Conservation (phyloP, 2,797 vertebrate species). For the Oryzias sinensis region DNA sequence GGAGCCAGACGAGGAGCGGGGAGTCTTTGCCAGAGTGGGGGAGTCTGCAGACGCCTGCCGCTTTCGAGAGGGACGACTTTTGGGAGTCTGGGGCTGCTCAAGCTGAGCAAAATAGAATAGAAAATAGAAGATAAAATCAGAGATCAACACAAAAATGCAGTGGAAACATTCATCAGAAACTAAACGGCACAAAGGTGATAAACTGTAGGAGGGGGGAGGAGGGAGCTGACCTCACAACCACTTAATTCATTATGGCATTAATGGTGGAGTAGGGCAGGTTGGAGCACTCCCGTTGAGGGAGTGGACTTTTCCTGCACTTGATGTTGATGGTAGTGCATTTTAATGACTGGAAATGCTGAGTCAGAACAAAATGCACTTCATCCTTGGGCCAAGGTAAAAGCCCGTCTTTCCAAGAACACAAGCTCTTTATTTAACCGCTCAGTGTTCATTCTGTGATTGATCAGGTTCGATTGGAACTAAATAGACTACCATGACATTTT, state of each 20-base stretch:
- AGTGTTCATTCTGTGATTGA: constrained; percentile 7
- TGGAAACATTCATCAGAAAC: background rate
- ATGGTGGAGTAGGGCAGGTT: constrained; percentile 14
- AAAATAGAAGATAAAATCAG: background rate
- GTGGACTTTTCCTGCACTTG: constrained; percentile 9
- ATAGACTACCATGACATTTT: background rate
- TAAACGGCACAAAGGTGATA: background rate
- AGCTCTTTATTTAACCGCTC: constrained; percentile 13
- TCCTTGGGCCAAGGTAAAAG: constrained; percentile 34
- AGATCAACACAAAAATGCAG: background rate
- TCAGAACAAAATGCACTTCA: constrained; percentile 28
- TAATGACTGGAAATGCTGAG: constrained; percentile 46
- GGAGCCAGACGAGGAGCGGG: constrained; percentile 49
- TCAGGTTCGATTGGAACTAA: constrained; percentile 15
- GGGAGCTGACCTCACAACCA: constrained; percentile 21
- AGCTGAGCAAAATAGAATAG: background rate
- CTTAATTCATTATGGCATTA: constrained; percentile 44
- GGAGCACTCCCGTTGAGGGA: constrained; percentile 20
- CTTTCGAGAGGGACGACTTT: constrained; percentile 45
- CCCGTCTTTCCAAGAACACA: constrained; percentile 27
- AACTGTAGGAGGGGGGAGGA: constrained; percentile 9
- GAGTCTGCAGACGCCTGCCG: constrained; percentile 33
- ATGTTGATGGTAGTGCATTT: constrained; percentile 46
- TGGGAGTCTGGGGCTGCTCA: constrained; percentile 60
- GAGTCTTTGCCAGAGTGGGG: constrained; percentile 50